Base-by-base conservation (phyloP, 2,797 vertebrate genomes). In the Falco naumanni region DNA sequence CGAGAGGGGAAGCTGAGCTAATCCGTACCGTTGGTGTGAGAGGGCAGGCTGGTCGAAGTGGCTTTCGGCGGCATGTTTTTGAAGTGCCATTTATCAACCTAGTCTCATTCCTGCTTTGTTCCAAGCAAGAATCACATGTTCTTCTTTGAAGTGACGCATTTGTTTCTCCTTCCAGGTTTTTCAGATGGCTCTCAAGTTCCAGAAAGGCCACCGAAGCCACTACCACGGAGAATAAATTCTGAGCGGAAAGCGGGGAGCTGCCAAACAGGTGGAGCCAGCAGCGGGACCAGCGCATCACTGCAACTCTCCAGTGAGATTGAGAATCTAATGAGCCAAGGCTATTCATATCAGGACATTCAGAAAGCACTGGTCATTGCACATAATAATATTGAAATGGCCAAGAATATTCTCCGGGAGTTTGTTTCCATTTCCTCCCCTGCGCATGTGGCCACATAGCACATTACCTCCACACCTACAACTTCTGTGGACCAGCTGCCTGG, bases 321-420 rank as follows among this genome's bases (percentile, higher is more conserved):
- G 97, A 98, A 97, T 90, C 99, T 99, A 87, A 97, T 99, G 99
- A 99, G 98, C 98, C 99, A 99, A 98, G 99, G 99, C 71, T 99
- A 99, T 98, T 99, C 99, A 68, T 98, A 99, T 97, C 99, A 99
- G 98, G 99, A 99, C 98, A 99, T 99, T 97, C 99, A 99, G 98
- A 99, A 99, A 97, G 99, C 99, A 33, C 98, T 99, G 98, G 97
- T 99, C 98, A 99, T 99, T 90, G 99, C 99, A 97, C 99, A 99
- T 97, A 99, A 99, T 98, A 99, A 99, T 98, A 98, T 99, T 6
- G 99, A 99, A 97, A 99, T 99, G 99, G 99, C 99, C 97, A 99
- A 99, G 98, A 99, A 99, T 72, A 99, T 99, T 91, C 98, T 99
- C 17, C 99, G 99, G 24, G 99, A 99, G 96, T 99, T 99, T 47